Evolutionary conservation across 2,113 vertebrate genomes (phyloP), one percentile per base, ranked within the genome.

Genomic region (Neodontobutis hainanensis): DNA sequence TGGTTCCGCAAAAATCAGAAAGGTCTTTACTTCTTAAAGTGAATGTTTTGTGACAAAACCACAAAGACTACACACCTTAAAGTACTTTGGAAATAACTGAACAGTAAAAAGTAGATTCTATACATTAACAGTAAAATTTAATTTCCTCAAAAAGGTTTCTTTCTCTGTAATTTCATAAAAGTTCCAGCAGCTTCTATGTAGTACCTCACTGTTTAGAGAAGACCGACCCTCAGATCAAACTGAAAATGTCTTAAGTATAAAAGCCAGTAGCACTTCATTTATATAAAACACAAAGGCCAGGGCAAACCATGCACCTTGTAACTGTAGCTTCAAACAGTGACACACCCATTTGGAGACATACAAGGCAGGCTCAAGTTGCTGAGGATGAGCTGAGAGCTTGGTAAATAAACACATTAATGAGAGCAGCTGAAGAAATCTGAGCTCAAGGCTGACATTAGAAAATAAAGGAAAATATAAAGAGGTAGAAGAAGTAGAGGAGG

Each of bases 371-470:
- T 43, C 34, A 68, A 46, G 77, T 59, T 81, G 77, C 71, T 7
- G 77, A 78, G 67, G 78, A 82, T 64, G 73, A 75, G 27, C 2
- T 58, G 51, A 77, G 52, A 45, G 64, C 62, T 56, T 4, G 5
- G 51, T 71, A 81, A 86, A 86, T 75, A 82, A 81, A 85, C 65
- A 65, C 68, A 84, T 62, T 75, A 79, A 67, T 42, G 36, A 65
- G 67, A 74, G 50, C 75, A 78, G 81, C 82, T 83, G 85, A 80
- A 59, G 79, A 68, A 78, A 85, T 53, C 69, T 72, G 82, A 87
- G 16, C 85, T 15, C 44, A 1, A 36, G 36, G 43, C 63, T 62
- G 78, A 52, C 65, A 70, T 63, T 69, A 48, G 47, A 49, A 75
- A 57, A 38, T 62, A 12, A 61, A 34, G 60, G 63, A 61, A 69